These are phyloP conservation scores for Mormyrus hasselquistii DNA, from an alignment of 2,797 vertebrate species.

Conservation along the genomic window DNA sequence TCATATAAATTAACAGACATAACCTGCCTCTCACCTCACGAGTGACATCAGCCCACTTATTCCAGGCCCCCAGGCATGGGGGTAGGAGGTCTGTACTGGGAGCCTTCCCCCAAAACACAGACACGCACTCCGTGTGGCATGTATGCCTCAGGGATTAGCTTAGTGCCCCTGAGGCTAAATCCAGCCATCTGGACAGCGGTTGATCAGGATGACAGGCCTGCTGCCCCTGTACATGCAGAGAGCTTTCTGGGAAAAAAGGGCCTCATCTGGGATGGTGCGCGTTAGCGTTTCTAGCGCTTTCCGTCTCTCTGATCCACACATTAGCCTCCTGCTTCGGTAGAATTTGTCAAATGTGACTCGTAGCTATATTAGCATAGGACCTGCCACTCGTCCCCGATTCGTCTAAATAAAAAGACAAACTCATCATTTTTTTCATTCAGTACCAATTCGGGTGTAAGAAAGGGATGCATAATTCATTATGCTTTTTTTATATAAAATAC, in stretches of 20 bases:
- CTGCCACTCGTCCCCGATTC: background rate
- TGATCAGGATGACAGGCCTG: conserved; percentile 51
- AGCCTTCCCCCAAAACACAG: conserved; percentile 52
- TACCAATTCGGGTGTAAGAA: background rate
- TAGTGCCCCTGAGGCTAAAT: conserved; percentile 51
- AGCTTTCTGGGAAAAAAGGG: background rate
- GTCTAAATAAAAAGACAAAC: conserved; percentile 10
- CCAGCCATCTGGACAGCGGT: conserved; percentile 60
- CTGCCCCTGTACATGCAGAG: conserved; percentile 15
- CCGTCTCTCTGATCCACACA: background rate
- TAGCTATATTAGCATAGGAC: background rate
- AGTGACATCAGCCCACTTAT: background rate
- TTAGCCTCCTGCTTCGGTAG: background rate
- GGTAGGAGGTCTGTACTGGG: conserved; percentile 21
- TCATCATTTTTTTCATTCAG: background rate
- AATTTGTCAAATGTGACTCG: background rate
- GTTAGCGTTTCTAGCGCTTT: background rate
- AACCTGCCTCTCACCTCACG: background rate
- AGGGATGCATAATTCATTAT: background rate
- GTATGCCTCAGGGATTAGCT: conserved; percentile 63
- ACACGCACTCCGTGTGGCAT: conserved; percentile 46
- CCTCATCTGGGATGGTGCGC: background rate
- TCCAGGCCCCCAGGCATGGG: background rate
- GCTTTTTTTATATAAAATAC: background rate
- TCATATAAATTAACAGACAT: background rate